Conservation (phyloP, 2,797 vertebrate species). For the Leuciscus waleckii region DNA sequence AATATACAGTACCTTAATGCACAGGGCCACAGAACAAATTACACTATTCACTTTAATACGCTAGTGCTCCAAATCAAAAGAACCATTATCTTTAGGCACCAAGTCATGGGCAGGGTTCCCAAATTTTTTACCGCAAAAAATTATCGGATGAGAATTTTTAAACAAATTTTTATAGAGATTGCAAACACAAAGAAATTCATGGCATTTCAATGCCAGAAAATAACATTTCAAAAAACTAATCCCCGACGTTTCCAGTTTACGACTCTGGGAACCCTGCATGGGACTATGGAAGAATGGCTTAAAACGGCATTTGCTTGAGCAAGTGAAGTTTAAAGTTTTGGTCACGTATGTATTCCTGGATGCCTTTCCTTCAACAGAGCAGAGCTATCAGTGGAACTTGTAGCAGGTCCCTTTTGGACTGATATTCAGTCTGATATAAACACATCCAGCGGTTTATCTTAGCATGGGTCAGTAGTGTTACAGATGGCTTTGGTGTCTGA, state of each 20-base stretch:
- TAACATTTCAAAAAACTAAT: not conserved
- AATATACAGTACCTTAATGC: not conserved
- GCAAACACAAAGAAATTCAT: not conserved
- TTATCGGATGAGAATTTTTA: not conserved
- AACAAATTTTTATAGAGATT: not conserved
- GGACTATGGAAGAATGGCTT: conserved; percentile 12
- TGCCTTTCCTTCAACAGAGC: conserved; percentile 19
- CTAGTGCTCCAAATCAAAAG: conserved; percentile 15
- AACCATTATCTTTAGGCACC: conserved; percentile 16
- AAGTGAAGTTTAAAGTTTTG: not conserved
- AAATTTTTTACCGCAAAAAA: not conserved
- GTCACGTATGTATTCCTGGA: not conserved
- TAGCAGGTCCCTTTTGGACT: not conserved
- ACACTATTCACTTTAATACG: not conserved
- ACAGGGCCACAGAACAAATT: not conserved
- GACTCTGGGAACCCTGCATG: conserved; percentile 13
- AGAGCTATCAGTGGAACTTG: conserved; percentile 22
- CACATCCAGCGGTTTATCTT: conserved; percentile 58
- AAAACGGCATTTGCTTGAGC: conserved; percentile 7
- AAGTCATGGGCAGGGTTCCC: not conserved
- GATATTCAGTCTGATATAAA: conserved; percentile 45
- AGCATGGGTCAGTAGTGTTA: conserved; percentile 50
- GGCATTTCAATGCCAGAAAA: not conserved
- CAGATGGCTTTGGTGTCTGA: conserved; percentile 59
- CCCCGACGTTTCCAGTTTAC: not conserved